Evolutionary conservation across 2,113 vertebrate genomes (phyloP), one percentile per base, ranked within the genome.

Genomic region (Asarcornis scutulata): DNA sequence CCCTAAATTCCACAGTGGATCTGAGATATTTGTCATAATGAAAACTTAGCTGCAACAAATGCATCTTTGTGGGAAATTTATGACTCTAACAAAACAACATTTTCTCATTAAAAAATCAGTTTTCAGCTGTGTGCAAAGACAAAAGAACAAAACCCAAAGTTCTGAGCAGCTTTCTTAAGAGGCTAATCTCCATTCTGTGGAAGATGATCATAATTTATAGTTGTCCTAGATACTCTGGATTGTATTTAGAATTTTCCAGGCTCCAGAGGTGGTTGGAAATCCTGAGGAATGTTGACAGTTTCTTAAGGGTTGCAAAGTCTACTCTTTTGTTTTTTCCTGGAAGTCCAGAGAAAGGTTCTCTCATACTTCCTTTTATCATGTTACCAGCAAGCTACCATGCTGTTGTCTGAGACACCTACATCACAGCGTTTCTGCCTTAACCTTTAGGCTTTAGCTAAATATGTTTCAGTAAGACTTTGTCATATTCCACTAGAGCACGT

Each of bases 391-490:
- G 68, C 38, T 48, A 74, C 14, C 16, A 18, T 86, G 26, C 17
- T 75, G 55, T 31, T 79, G 58, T 71, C 38, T 50, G 31, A 58
- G 27, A 91, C 17, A 62, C 7, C 3, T 4, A 8, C 40, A 64
- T 63, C 82, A 80, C 50, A n/a, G 83, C 22, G 34, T 14, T 89
- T 66, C n/a, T 92, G 15, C 58, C 75, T 91, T 88, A 75, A 60
- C 73, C 42, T 93, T 81, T 91, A 92, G 27, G 36, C 18, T 84
- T 42, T 91, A 92, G 77, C 84, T 86, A 95, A 97, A 79, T 1
- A 9, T 88, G 44, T 64, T 94, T 95, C 95, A 97, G 74, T 94
- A 91, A 97, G 96, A 94, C 91, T 97, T 95, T 89, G 66, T 89
- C 88, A 91, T 55, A 21, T 97, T 95, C 68, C 83, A 77, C 94